These are phyloP conservation scores for Leptopterna dolabrata DNA, from an alignment of 2,888 invertebrate genomes.

Conservation along the genomic window DNA sequence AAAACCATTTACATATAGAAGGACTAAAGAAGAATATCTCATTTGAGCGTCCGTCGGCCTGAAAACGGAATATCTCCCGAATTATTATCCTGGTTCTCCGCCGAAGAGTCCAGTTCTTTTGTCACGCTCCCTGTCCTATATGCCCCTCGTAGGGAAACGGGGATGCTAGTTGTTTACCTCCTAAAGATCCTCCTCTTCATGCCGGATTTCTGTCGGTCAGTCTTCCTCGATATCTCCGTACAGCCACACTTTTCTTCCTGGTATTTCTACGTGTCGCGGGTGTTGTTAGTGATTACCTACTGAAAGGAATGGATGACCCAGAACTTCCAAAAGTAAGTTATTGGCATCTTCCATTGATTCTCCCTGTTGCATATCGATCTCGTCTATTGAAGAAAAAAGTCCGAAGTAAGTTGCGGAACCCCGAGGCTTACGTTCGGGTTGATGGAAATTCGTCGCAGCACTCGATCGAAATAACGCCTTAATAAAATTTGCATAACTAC, in stretches of 20 bases:
- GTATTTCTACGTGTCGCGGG: not conserved
- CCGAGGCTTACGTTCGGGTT: too few species aligned
- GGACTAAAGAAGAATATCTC: not conserved
- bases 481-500: too few species aligned
- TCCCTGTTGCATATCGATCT: too few species aligned
- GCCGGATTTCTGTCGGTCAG: not conserved
- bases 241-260: not conserved
- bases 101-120: not conserved
- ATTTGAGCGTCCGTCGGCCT: not conserved
- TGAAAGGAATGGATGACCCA: not conserved
- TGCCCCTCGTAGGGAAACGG: conserved; percentile 8
- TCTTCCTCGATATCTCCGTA: not conserved
- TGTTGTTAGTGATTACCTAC: not conserved
- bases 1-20: not conserved
- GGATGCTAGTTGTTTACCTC: not conserved
- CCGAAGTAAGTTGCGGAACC: too few species aligned
- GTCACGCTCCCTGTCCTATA: conserved; percentile 7
- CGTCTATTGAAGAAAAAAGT: too few species aligned
- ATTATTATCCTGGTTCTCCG: not conserved
- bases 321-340: not conserved
- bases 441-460: too few species aligned
- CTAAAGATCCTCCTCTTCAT: not conserved
- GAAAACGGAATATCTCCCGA: not conserved
- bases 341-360: not conserved
- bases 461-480: too few species aligned